Evolutionary conservation across 2,888 invertebrate species (phyloP).

Genomic region (Drosophila neoperkinsi): DNA sequence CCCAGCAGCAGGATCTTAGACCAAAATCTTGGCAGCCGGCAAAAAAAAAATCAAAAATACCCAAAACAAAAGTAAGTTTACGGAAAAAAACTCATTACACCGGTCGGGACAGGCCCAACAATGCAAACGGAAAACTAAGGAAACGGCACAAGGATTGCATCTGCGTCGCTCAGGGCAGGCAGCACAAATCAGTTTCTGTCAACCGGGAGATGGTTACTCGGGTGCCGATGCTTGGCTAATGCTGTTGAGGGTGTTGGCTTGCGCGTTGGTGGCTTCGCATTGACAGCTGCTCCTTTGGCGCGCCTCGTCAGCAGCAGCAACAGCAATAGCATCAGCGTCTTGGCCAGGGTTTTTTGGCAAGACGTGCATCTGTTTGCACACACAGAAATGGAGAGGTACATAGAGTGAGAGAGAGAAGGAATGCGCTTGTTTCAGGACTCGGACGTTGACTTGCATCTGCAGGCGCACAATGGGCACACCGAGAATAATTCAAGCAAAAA

Average conservation of each 20-base stretch:
- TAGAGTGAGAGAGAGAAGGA: not conserved
- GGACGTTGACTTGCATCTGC: constrained; percentile 84
- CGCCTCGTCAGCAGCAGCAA: constrained; percentile 28
- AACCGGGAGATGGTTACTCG: constrained; percentile 45
- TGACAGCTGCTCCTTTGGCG: constrained; percentile 78
- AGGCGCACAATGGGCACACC: constrained; percentile 65
- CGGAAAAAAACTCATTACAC: constrained; percentile 71
- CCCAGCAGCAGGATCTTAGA: constrained; percentile 18
- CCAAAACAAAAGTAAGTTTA: constrained; percentile 52
- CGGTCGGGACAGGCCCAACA: constrained; percentile 68
- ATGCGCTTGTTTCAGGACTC: constrained; percentile 39
- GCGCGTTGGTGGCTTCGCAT: constrained; percentile 77
- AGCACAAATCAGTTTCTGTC: constrained; percentile 74
- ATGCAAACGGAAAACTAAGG: constrained; percentile 63
- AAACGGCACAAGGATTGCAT: constrained; percentile 59
- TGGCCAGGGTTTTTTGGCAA: constrained; percentile 70
- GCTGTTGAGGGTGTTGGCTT: constrained; percentile 70
- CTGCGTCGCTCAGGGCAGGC: constrained; percentile 36
- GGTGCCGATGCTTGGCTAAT: constrained; percentile 43
- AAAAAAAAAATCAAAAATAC: constrained; percentile 46
- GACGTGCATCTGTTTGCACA: constrained; percentile 78
- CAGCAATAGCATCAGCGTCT: constrained; percentile 11
- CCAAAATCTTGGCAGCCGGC: constrained; percentile 37
- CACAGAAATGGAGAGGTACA: constrained; percentile 1
- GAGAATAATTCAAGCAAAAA: constrained; percentile 57